Percentiles rank a stretch among this genome's conserved stretches.
These are phyloP conservation scores for Enteromius radiatus DNA, from an alignment of 2,797 vertebrate species.

Conservation along the genomic window DNA sequence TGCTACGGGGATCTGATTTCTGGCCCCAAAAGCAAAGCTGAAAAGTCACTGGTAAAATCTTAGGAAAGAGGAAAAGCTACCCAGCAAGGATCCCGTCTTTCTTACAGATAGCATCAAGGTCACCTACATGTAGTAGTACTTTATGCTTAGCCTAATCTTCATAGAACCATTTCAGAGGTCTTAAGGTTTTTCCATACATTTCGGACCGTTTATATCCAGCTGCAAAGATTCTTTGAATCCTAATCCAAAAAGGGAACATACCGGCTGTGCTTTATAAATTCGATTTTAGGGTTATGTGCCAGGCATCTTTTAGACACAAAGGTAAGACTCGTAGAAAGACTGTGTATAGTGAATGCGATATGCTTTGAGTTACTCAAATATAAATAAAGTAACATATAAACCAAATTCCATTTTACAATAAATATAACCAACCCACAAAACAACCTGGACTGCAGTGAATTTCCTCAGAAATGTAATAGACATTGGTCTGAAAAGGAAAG, in stretches of 20 bases:
- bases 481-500: not conserved
- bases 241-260: slow-evolving; percentile 31
- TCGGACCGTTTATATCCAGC: slow-evolving; percentile 20
- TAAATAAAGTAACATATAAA: not conserved
- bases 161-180: slow-evolving; percentile 32
- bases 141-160: slow-evolving; percentile 40
- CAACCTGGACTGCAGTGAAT: not conserved
- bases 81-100: slow-evolving; percentile 40
- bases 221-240: slow-evolving; percentile 16
- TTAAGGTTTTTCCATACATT: slow-evolving; percentile 47
- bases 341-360: not conserved
- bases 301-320: not conserved
- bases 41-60: slow-evolving; percentile 81
- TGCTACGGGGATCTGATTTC: slow-evolving; percentile 9
- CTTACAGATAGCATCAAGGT: slow-evolving; percentile 43
- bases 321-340: not conserved
- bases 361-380: not conserved
- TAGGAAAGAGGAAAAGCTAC: slow-evolving; percentile 19
- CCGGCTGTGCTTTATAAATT: slow-evolving; percentile 26
- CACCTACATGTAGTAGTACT: slow-evolving; percentile 41
- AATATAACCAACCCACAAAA: not conserved
- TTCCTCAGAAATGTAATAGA: not conserved
- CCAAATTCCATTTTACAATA: not conserved
- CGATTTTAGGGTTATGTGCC: slow-evolving; percentile 13
- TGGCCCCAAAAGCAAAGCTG: slow-evolving; percentile 44